Conservation (phyloP, 2,888 invertebrate species). For the Anthoptus insignis region DNA sequence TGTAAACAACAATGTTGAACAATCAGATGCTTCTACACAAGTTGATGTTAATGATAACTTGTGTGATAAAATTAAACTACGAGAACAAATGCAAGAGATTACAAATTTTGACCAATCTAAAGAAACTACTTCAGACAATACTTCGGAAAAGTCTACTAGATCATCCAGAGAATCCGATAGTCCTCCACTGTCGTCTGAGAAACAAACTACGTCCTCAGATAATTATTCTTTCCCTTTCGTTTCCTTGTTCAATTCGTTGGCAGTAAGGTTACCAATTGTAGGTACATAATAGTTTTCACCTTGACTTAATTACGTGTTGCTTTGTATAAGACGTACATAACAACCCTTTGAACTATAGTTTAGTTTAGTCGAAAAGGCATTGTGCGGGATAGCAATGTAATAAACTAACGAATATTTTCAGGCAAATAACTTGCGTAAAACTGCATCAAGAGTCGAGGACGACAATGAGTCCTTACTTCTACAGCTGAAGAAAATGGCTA, state of each 20-base stretch:
- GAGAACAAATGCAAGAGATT: slow-evolving; percentile 46
- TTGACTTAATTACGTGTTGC: slow-evolving; percentile 54
- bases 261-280: slow-evolving; percentile 81
- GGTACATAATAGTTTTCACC: slow-evolving; percentile 69
- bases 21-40: slow-evolving; percentile 62
- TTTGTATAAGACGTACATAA: slow-evolving; percentile 49
- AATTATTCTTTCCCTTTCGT: slow-evolving; percentile 64
- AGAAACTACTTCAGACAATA: slow-evolving; percentile 34
- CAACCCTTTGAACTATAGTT: slow-evolving; percentile 45
- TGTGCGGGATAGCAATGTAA: slow-evolving; percentile 50
- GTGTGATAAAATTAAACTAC: slow-evolving; percentile 55
- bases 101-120: slow-evolving; percentile 36
- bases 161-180: slow-evolving; percentile 73
- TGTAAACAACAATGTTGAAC: slow-evolving; percentile 50
- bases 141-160: slow-evolving; percentile 39
- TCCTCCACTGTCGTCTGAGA: slow-evolving; percentile 78
- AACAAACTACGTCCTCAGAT: slow-evolving; percentile 56
- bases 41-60: slow-evolving; percentile 54
- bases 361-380: slow-evolving; percentile 54
- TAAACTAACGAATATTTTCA: slow-evolving; percentile 87
- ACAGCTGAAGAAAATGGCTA: slow-evolving; percentile 98
- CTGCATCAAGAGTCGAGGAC: slow-evolving; percentile 97
- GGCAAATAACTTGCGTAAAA: slow-evolving; percentile 96
- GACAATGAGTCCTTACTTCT: slow-evolving; percentile 98
- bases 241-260: slow-evolving; percentile 80